Percentiles rank a stretch among this genome's conserved stretches.
Conservation (phyloP, 37 sponge, comb jelly and placozoan species). For the Agelas oroides region DNA sequence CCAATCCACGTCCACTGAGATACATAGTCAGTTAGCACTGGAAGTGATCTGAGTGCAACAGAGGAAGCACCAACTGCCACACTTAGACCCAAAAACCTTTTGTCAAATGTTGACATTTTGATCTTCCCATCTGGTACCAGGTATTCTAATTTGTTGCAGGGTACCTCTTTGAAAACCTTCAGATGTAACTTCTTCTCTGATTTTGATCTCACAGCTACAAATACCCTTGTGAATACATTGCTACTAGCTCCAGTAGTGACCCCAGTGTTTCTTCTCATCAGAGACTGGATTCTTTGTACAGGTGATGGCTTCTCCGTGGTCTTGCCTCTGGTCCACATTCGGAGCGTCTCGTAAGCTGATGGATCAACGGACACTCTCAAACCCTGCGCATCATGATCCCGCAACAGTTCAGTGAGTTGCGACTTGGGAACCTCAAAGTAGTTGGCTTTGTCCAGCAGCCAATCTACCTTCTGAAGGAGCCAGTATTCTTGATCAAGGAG, state of each 20-base stretch:
- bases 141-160: constrained; percentile 66
- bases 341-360: constrained; percentile 56
- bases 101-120: constrained; percentile 74
- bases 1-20: constrained; percentile 62
- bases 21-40: constrained; percentile 23
- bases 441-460: constrained; percentile 78
- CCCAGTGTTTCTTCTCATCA: background rate
- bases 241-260: background rate
- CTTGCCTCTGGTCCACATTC: constrained; percentile 79
- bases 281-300: background rate
- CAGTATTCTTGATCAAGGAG: constrained; percentile 78
- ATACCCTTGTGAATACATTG: constrained; percentile 71
- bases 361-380: constrained; percentile 74
- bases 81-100: constrained; percentile 53
- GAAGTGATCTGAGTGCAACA: constrained; percentile 15
- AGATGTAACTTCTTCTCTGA: constrained; percentile 62
- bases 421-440: constrained; percentile 67
- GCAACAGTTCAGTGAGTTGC: constrained; percentile 44
- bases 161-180: constrained; percentile 88
- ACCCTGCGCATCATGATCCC: constrained; percentile 66
- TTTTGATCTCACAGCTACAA: constrained; percentile 77
- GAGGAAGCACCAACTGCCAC: constrained; percentile 40
- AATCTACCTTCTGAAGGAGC: constrained; percentile 73
- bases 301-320: background rate
- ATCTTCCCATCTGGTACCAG: constrained; percentile 89